Base-by-base conservation (phyloP, 2,888 invertebrate species). In the Sinelater perroti region DNA sequence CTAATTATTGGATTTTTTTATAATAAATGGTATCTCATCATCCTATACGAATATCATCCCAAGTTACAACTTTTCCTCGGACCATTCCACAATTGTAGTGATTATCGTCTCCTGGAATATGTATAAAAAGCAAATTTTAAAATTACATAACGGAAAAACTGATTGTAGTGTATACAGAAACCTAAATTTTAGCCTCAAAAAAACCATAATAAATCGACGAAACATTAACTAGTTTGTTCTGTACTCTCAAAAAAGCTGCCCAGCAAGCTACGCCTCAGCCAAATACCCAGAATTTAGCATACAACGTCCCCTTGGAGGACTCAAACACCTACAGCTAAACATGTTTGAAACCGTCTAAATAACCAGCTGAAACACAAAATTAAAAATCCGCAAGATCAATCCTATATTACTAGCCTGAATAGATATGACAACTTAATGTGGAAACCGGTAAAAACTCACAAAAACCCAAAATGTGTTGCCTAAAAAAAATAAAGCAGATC, bases 381-480 rank as follows among this genome's bases (percentile, higher is more conserved):
- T 30, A 44, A n/a, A n/a, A n/a, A 44, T 44, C 26, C 26, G 26
- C 30, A n/a, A n/a, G n/a, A n/a, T 44, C 31, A 17, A 6, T 30
- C 30, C 14, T 46, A 46, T 20, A 46, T 31, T 11, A 46, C 33
- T 38, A 38, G 18, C 38, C 38, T 38, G 38, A 38, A 38, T 20
- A 38, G 38, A 38, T 35, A 35, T n/a, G n/a, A 11, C 46, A 26
- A 44, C 44, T 26, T 4, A 26, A 44, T 26, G 2, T 44, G 26
- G 26, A 26, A 24, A 13, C 31, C 30, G 18, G 17, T 31, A 46
- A 18, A 46, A 46, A 46, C 11, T 7, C 31, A 31, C 30, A n/a
- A 45, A 45, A 28, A 24, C 17, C 26, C 7, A 21, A 42, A 20
- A 42, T 10, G 44, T 26, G 28, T 30, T 16, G 14, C 42, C 42